Conservation (phyloP, 2,888 invertebrate genomes). For the Protonemura montana region DNA sequence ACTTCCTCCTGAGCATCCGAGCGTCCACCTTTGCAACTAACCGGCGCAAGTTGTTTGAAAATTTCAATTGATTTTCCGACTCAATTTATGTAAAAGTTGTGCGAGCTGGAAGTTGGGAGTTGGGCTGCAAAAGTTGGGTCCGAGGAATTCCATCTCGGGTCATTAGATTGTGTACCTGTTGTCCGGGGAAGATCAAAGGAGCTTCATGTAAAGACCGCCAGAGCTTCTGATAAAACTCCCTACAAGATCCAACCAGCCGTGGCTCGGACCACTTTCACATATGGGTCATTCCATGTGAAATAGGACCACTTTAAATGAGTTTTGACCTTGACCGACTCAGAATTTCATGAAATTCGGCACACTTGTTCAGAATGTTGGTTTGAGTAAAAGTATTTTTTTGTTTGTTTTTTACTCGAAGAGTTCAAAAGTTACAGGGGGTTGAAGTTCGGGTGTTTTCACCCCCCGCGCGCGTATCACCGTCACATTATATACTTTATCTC, state of each 20-base stretch:
- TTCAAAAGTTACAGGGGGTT: too few relatives aligned
- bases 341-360: too few relatives aligned
- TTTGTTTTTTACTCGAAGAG: too few relatives aligned
- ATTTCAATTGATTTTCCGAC: neutral
- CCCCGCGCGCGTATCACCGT: too few relatives aligned
- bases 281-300: too few relatives aligned
- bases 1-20: neutral
- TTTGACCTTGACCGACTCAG: too few relatives aligned
- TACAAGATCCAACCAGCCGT: neutral
- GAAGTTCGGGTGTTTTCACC: too few relatives aligned
- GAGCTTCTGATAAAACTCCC: neutral
- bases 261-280: too few relatives aligned
- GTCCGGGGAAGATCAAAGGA: neutral
- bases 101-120: neutral
- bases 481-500: too few relatives aligned
- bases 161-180: conserved; percentile 7
- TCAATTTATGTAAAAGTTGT: neutral
- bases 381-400: too few relatives aligned
- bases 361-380: too few relatives aligned
- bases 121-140: neutral
- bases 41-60: neutral
- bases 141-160: neutral
- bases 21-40: neutral
- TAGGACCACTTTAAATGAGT: too few relatives aligned
- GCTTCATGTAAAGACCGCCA: neutral